These are phyloP conservation scores for Drosophila chauvacae DNA, from an alignment of 1,140 invertebrate species.

Conservation along the genomic window DNA sequence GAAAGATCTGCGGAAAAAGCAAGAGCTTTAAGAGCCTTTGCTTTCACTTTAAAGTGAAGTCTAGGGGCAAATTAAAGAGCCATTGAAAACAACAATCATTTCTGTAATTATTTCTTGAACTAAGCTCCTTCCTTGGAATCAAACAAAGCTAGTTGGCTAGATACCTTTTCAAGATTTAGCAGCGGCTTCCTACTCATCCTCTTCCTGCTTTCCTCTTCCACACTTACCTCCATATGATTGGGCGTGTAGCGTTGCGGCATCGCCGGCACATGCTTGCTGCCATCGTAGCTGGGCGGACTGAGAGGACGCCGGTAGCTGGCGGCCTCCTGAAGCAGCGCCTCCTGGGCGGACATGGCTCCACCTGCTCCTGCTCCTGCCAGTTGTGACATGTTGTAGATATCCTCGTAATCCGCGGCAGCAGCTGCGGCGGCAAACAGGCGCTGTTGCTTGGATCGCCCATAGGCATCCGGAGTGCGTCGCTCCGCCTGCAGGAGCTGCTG, in stretches of 20 bases:
- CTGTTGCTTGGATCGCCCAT: conserved; percentile 88
- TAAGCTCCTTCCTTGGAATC: not conserved
- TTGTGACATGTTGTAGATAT: conserved; percentile 87
- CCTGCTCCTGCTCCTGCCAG: conserved; percentile 31
- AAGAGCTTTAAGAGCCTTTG: not conserved
- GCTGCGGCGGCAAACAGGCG: conserved; percentile 84
- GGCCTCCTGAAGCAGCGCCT: conserved; percentile 76
- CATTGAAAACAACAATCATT: no score
- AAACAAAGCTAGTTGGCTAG: not conserved
- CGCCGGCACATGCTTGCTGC: conserved; percentile 76
- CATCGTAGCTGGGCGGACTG: conserved; percentile 84
- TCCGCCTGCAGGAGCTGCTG: conserved; percentile 85
- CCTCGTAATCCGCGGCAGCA: conserved; percentile 89
- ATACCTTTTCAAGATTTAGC: no score
- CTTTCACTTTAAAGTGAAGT: not conserved
- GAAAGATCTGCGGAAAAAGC: not conserved
- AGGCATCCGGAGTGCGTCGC: conserved; percentile 92
- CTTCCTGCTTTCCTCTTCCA: no score
- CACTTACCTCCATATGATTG: conserved; percentile 83
- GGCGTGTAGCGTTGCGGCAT: conserved; percentile 83
- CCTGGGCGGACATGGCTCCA: conserved; percentile 60
- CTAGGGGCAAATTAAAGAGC: not conserved
- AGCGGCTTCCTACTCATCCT: not conserved
- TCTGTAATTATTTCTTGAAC: not conserved
- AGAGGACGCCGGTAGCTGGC: conserved; percentile 83